phyloP scores from a whole-genome alignment of 2,113 vertebrate genomes.

The Hydrolagus affinis region DNA sequence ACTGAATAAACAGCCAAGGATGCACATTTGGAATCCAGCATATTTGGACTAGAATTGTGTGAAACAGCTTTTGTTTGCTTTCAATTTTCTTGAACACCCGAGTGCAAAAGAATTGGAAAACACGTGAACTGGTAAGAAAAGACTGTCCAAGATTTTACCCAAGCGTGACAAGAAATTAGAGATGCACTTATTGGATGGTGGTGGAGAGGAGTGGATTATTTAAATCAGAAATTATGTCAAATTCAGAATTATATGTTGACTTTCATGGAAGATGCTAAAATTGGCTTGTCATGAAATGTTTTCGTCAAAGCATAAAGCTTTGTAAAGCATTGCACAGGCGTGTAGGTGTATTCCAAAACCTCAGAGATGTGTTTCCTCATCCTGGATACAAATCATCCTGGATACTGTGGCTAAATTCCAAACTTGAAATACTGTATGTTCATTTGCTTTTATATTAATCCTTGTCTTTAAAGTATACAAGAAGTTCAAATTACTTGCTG shows the following conservation, averaged over 20 bases:
- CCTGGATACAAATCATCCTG: not conserved
- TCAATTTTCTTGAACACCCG: conserved; percentile 24
- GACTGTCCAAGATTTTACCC: not conserved
- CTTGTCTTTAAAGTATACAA: not conserved
- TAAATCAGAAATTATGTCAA: not conserved
- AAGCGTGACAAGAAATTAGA: not conserved
- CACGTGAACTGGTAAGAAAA: not conserved
- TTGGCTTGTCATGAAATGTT: not conserved
- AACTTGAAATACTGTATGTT: not conserved
- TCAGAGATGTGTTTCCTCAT: not conserved
- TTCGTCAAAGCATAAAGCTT: not conserved
- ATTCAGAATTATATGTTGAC: not conserved
- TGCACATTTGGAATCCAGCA: conserved; percentile 12
- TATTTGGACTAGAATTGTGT: not conserved
- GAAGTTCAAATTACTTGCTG: too few relatives aligned
- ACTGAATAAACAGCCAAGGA: not conserved
- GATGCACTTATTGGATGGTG: not conserved
- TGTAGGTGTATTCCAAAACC: not conserved
- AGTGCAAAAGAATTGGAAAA: not conserved
- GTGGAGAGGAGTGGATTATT: not conserved
- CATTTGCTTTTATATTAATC: not conserved
- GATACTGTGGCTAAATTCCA: not conserved
- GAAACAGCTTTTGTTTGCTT: conserved; percentile 11
- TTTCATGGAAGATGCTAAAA: not conserved
- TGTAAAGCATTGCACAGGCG: not conserved